phyloP scores from a whole-genome alignment of 2,113 vertebrate genomes.

The Elephas maximus region DNA sequence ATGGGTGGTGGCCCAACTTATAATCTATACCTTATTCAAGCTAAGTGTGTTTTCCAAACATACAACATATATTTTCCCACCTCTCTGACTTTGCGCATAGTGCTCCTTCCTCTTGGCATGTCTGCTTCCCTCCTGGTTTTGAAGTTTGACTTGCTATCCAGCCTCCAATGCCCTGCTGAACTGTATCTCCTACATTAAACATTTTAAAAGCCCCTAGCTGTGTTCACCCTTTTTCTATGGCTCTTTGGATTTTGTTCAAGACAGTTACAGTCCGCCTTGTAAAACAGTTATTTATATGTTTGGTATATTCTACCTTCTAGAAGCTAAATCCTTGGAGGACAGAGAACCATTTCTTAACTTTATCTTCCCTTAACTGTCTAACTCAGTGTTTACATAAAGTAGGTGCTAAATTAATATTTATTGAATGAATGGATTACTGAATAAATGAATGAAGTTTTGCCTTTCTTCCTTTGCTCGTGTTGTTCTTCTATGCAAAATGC shows the following conservation, averaged over 20 bases:
- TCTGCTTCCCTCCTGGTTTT: not conserved
- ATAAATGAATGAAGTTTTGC: not conserved
- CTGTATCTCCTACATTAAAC: not conserved
- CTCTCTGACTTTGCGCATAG: not conserved
- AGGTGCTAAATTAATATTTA: not conserved
- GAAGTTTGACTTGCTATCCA: not conserved
- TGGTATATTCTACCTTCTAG: not conserved
- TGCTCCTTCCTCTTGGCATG: not conserved
- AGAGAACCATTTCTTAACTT: conserved; percentile 26
- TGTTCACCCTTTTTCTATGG: not conserved
- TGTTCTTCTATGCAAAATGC: not conserved
- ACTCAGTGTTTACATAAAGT: not conserved
- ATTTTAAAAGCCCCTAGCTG: not conserved
- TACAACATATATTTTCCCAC: not conserved
- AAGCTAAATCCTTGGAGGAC: conserved; percentile 5
- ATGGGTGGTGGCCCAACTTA: not conserved
- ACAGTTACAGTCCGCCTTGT: not conserved
- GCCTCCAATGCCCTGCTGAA: not conserved
- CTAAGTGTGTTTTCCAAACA: conserved; percentile 31
- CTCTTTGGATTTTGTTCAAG: conserved; percentile 43
- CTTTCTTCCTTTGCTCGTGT: conserved; percentile 11
- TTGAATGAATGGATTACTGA: conserved; percentile 9
- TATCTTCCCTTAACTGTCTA: not conserved
- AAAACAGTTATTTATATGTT: not conserved
- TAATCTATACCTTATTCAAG: conserved; percentile 2